Conservation (phyloP, 1,140 invertebrate species). For the Bombus picipes region DNA sequence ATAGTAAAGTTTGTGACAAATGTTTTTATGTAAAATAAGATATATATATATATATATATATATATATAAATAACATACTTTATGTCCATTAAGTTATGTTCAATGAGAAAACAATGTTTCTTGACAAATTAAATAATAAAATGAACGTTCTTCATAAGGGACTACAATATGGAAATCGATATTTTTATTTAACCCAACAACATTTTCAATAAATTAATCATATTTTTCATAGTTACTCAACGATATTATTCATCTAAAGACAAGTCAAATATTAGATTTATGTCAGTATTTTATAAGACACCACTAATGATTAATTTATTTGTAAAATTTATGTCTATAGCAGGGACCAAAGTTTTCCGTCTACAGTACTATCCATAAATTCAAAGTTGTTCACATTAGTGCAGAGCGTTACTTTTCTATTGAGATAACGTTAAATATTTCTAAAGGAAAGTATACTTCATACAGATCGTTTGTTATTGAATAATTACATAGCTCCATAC, state of each 20-base stretch:
- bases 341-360: background rate
- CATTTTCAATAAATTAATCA: slow-evolving; percentile 43
- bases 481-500: slow-evolving; percentile 35
- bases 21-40: slow-evolving; percentile 57
- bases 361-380: slow-evolving; percentile 28
- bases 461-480: slow-evolving; percentile 33
- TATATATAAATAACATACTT: slow-evolving; percentile 53
- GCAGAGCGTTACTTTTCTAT: slow-evolving; percentile 38
- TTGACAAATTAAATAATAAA: slow-evolving; percentile 31
- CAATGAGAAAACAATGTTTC: slow-evolving; percentile 17
- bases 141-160: slow-evolving; percentile 4
- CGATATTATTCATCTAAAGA: slow-evolving; percentile 21
- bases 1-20: slow-evolving; percentile 69
- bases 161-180: background rate
- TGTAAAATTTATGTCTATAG: slow-evolving; percentile 6
- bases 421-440: slow-evolving; percentile 34
- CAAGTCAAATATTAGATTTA: slow-evolving; percentile 29
- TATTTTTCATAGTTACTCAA: slow-evolving; percentile 15
- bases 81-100: slow-evolving; percentile 37
- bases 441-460: slow-evolving; percentile 44
- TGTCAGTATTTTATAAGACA: background rate
- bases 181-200: slow-evolving; percentile 33
- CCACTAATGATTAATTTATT: slow-evolving; percentile 23
- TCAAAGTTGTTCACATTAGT: slow-evolving; percentile 35
- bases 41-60: background rate